These are phyloP conservation scores for Argentina silus DNA, from an alignment of 2,797 vertebrate genomes.

Conservation along the genomic window DNA sequence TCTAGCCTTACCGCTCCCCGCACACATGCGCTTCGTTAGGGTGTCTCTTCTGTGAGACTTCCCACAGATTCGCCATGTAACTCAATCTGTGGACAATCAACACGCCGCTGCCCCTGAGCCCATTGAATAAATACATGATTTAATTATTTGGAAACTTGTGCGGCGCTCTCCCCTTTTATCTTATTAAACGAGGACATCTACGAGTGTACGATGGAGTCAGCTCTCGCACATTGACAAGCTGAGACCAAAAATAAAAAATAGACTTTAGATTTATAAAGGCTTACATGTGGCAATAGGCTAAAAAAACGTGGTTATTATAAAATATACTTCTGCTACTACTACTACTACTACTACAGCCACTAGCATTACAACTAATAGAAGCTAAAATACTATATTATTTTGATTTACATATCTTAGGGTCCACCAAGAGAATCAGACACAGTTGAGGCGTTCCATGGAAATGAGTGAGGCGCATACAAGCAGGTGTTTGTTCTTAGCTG, in stretches of 20 bases:
- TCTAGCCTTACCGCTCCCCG: constrained; percentile 53
- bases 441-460: constrained; percentile 27
- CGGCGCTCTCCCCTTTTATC: constrained; percentile 29
- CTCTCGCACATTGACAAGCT: constrained; percentile 8
- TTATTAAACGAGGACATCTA: constrained; percentile 42
- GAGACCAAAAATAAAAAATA: constrained; percentile 19
- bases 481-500: constrained; percentile 71
- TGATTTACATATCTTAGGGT: background rate
- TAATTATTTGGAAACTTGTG: constrained; percentile 59
- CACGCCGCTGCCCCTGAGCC: constrained; percentile 60
- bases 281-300: constrained; percentile 3
- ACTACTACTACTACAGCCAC: background rate
- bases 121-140: constrained; percentile 77
- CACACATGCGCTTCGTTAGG: constrained; percentile 76
- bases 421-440: background rate
- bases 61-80: constrained; percentile 67
- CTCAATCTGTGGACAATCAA: constrained; percentile 76
- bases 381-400: background rate
- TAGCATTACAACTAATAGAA: background rate
- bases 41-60: constrained; percentile 62
- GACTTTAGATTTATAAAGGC: constrained; percentile 7
- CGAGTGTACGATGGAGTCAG: constrained; percentile 33
- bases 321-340: constrained; percentile 12
- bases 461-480: constrained; percentile 44
- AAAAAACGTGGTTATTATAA: background rate